phyloP scores from a whole-genome alignment of 2,797 vertebrate genomes.

The Bovichtus diacanthus region DNA sequence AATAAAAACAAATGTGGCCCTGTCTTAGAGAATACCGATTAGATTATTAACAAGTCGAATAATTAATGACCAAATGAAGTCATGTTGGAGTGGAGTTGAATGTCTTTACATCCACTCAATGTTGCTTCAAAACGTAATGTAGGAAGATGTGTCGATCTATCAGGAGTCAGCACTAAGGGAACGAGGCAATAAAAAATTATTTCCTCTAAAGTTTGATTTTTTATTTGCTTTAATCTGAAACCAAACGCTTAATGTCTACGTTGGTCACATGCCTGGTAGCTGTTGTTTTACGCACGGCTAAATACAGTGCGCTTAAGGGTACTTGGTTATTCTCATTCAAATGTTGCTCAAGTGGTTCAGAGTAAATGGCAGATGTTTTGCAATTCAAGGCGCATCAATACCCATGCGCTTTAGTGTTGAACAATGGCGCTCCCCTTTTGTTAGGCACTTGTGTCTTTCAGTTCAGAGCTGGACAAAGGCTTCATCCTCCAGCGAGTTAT shows the following conservation, averaged over 20 bases:
- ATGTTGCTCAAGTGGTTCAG: conserved; percentile 75
- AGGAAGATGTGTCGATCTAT: not conserved
- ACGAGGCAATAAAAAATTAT: not conserved
- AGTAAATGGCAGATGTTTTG: conserved; percentile 91
- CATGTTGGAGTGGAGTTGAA: conserved; percentile 10
- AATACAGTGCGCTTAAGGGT: conserved; percentile 60
- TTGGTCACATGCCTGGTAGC: conserved; percentile 42
- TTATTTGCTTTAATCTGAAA: conserved; percentile 20
- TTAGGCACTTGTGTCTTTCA: conserved; percentile 85
- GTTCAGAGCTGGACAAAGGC: conserved; percentile 80
- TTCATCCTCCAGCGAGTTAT: conserved; percentile 89
- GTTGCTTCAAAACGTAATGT: not conserved
- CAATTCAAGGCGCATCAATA: conserved; percentile 88
- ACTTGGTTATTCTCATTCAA: conserved; percentile 84
- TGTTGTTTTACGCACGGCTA: conserved; percentile 71
- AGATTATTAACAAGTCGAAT: conserved; percentile 20
- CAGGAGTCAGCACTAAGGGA: not conserved
- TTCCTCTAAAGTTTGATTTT: not conserved
- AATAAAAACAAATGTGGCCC: not conserved
- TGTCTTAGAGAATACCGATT: not conserved
- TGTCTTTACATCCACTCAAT: conserved; percentile 17
- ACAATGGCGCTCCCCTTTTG: conserved; percentile 85
- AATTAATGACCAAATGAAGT: conserved; percentile 2
- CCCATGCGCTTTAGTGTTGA: conserved; percentile 82
- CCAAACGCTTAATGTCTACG: conserved; percentile 30